phyloP scores from a whole-genome alignment of 1,140 invertebrate species.

The Capitella teleta region DNA sequence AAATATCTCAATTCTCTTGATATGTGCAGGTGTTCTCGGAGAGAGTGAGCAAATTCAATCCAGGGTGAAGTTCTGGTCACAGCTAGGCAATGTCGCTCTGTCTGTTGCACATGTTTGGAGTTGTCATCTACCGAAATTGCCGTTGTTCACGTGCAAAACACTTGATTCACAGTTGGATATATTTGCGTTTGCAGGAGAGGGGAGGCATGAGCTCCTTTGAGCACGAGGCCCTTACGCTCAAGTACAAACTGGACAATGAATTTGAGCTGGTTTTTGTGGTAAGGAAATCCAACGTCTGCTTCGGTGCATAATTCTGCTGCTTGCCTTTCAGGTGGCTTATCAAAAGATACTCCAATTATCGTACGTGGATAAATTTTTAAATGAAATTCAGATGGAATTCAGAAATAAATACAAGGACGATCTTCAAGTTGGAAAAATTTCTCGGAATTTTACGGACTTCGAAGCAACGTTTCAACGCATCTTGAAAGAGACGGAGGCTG shows the following conservation, averaged over 20 bases:
- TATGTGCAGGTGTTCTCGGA: background rate
- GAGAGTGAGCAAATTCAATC: background rate
- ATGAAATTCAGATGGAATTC: conserved; percentile 90
- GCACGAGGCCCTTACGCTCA: conserved; percentile 74
- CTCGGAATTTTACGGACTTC: conserved; percentile 44
- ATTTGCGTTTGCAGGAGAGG: conserved; percentile 59
- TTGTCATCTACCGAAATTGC: no score
- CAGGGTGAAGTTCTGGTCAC: no score
- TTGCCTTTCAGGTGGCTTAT: conserved; percentile 61
- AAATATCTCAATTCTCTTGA: background rate
- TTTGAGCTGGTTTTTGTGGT: conserved; percentile 95
- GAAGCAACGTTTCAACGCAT: conserved; percentile 47
- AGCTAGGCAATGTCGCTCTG: no score
- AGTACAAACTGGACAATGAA: conserved; percentile 98
- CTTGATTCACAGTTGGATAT: background rate
- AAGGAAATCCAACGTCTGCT: conserved; percentile 16
- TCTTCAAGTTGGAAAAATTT: conserved; percentile 54
- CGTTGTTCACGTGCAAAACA: no score
- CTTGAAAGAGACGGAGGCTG: conserved; percentile 42
- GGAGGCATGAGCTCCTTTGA: conserved; percentile 72
- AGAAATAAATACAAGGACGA: conserved; percentile 90
- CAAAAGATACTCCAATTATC: conserved; percentile 93
- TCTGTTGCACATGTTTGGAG: no score
- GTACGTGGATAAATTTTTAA: conserved; percentile 94
- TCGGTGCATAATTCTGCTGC: background rate